Evolutionary conservation across 2,888 invertebrate species (phyloP).

Genomic region (Tachina fera): DNA sequence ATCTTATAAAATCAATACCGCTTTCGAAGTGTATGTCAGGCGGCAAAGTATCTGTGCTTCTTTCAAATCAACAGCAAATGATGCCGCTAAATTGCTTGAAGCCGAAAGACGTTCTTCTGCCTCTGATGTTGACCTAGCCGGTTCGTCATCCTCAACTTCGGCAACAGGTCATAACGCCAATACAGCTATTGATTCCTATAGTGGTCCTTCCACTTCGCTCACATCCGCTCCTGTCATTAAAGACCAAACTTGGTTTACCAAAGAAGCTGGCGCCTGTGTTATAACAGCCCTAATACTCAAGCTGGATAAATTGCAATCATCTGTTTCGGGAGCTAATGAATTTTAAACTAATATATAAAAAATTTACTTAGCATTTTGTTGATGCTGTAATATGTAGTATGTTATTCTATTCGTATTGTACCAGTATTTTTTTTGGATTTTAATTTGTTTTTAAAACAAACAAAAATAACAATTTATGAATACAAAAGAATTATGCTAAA

Average conservation of each 20-base stretch:
- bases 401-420: constrained; percentile 8
- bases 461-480: background rate
- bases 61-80: constrained; percentile 65
- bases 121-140: constrained; percentile 62
- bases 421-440: background rate
- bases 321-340: constrained; percentile 46
- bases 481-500: background rate
- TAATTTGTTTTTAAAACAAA: constrained; percentile 20
- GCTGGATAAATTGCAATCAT: constrained; percentile 75
- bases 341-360: constrained; percentile 22
- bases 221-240: constrained; percentile 78
- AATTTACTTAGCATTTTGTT: constrained; percentile 29
- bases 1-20: constrained; percentile 81
- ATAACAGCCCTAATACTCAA: constrained; percentile 82
- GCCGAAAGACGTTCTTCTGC: constrained; percentile 66
- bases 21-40: constrained; percentile 82
- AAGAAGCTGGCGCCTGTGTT: constrained; percentile 83
- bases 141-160: constrained; percentile 42
- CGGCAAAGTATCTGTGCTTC: constrained; percentile 81
- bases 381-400: constrained; percentile 33
- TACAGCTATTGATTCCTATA: constrained; percentile 44
- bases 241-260: constrained; percentile 82
- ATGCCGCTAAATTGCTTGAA: constrained; percentile 65
- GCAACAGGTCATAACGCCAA: constrained; percentile 67
- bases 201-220: constrained; percentile 65